Evolutionary conservation across 2,888 invertebrate species (phyloP).

Genomic region (Dorcus parallelipipedus): DNA sequence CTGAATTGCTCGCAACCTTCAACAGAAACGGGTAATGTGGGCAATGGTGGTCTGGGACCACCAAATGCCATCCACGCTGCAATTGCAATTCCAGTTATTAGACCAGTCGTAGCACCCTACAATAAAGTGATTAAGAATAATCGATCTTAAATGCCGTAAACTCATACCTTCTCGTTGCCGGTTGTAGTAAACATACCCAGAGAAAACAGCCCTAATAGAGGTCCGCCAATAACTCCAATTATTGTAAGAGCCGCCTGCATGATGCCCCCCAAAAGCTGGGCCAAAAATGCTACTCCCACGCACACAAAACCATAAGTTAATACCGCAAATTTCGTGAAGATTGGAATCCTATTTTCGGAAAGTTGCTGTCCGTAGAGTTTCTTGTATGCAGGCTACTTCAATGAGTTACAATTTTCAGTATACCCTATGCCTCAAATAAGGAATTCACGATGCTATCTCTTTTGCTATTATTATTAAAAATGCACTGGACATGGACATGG

Average conservation of each 20-base stretch:
- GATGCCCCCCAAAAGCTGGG: slow-evolving; percentile 74
- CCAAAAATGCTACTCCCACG: slow-evolving; percentile 74
- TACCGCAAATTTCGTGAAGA: slow-evolving; percentile 64
- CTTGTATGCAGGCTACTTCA: slow-evolving; percentile 40
- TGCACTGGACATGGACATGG: too few relatives aligned
- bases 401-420: background rate
- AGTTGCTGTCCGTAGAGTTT: slow-evolving; percentile 38
- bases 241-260: slow-evolving; percentile 78
- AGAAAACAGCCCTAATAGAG: slow-evolving; percentile 75
- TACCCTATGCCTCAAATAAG: too few relatives aligned
- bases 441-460: background rate
- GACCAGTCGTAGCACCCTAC: slow-evolving; percentile 68
- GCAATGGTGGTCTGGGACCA: slow-evolving; percentile 64
- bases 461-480: background rate
- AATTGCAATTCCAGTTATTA: slow-evolving; percentile 62
- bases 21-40: slow-evolving; percentile 56
- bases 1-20: slow-evolving; percentile 53
- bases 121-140: slow-evolving; percentile 23
- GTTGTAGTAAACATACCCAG: slow-evolving; percentile 74
- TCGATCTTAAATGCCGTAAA: too few relatives aligned
- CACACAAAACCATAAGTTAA: slow-evolving; percentile 68
- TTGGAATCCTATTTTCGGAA: slow-evolving; percentile 25
- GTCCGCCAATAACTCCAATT: slow-evolving; percentile 81
- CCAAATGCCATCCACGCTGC: slow-evolving; percentile 86
- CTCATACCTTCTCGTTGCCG: slow-evolving; percentile 61